Conservation (phyloP, 2,888 invertebrate species). For the Liodrosophila aerea region DNA sequence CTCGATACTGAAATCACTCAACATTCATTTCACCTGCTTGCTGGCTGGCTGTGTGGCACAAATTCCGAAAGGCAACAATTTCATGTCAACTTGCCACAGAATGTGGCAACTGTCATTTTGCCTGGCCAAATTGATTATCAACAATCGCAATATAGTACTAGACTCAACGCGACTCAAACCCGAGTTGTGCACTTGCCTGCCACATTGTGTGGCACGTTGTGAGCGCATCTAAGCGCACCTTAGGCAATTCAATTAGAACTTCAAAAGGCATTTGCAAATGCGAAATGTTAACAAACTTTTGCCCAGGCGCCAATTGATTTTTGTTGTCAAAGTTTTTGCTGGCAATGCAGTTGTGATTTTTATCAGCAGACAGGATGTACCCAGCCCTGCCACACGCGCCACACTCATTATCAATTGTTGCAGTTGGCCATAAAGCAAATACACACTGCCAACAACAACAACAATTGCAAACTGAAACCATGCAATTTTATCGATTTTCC, state of each 20-base stretch:
- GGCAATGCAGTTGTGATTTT: slow-evolving; percentile 71
- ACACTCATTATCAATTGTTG: slow-evolving; percentile 66
- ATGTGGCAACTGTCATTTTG: slow-evolving; percentile 55
- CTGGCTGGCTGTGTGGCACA: slow-evolving; percentile 28
- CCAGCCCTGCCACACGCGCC: slow-evolving; percentile 29
- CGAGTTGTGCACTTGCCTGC: slow-evolving; percentile 61
- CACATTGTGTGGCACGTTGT: slow-evolving; percentile 21
- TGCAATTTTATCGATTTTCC: slow-evolving; percentile 79
- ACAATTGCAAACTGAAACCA: slow-evolving; percentile 10
- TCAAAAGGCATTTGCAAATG: too few relatives aligned
- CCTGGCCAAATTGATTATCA: slow-evolving; percentile 73
- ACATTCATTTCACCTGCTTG: slow-evolving; percentile 7
- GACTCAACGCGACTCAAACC: slow-evolving; percentile 40
- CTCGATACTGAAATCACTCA: background rate
- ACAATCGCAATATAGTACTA: slow-evolving; percentile 37
- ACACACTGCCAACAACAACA: background rate
- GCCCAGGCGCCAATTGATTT: slow-evolving; percentile 52
- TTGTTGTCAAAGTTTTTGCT: slow-evolving; percentile 56
- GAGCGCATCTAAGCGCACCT: slow-evolving; percentile 37
- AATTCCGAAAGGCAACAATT: slow-evolving; percentile 35
- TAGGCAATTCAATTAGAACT: slow-evolving; percentile 64
- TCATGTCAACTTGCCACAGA: slow-evolving; percentile 65
- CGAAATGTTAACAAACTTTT: slow-evolving; percentile 50
- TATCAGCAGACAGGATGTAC: slow-evolving; percentile 46
- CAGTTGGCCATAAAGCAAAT: slow-evolving; percentile 58